A percentile compares a stretch with the other conserved stretches of the same genome.
Conservation (phyloP, 2,113 vertebrate genomes). For the Peromyscus leucopus region DNA sequence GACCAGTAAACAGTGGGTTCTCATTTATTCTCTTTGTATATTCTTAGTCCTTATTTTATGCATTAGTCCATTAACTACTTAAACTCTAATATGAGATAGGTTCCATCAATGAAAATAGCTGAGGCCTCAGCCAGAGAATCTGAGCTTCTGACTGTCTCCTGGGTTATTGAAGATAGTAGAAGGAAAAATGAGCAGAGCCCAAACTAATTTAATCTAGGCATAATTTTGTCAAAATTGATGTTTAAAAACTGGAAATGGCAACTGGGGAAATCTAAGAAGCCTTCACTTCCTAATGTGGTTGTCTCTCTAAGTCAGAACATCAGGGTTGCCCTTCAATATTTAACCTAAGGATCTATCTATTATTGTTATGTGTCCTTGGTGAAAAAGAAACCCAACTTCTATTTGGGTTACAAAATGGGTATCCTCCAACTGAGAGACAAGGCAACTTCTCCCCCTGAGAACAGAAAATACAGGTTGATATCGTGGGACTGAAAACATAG, state of each 20-base stretch:
- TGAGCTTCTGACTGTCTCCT: background rate
- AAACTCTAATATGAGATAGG: background rate
- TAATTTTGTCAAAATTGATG: slow-evolving; percentile 39
- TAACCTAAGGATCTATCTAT: slow-evolving; percentile 6
- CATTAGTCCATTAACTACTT: slow-evolving; percentile 33
- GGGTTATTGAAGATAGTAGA: background rate
- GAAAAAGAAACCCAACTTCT: slow-evolving; percentile 27
- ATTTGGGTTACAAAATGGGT: slow-evolving; percentile 10
- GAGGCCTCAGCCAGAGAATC: background rate
- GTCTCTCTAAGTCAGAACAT: background rate
- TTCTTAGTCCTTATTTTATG: slow-evolving; percentile 18
- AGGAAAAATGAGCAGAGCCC: background rate
- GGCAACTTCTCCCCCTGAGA: background rate
- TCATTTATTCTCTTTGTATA: slow-evolving; percentile 15
- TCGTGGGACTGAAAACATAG: background rate
- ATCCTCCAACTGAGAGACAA: background rate
- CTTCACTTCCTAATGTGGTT: background rate
- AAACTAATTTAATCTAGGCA: slow-evolving; percentile 43
- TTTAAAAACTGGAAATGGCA: slow-evolving; percentile 3
- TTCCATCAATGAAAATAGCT: slow-evolving; percentile 2
- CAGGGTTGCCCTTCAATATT: background rate
- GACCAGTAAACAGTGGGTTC: background rate
- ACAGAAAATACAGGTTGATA: background rate
- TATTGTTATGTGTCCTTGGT: background rate
- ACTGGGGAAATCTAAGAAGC: background rate